Evolutionary conservation across 2,113 vertebrate species (phyloP), one percentile per base, ranked within the genome.

Genomic region (Malurus alboscapulatus): DNA sequence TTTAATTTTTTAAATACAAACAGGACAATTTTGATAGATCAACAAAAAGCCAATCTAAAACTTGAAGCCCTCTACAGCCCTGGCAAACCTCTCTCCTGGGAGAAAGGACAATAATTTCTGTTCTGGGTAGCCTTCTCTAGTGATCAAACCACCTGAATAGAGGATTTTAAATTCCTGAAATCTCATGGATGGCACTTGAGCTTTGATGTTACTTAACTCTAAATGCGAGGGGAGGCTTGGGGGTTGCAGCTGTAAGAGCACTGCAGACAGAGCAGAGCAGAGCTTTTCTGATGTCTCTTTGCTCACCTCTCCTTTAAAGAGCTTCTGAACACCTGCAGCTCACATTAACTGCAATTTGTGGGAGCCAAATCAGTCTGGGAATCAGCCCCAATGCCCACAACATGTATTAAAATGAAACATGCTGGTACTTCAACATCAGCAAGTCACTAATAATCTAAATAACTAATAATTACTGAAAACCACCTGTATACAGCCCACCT

Each of bases 271-370:
- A 61, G 25, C 30, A 80, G 54, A 61, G 25, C n/a, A 42, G 88
- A 38, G 26, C 7, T 69, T 73, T 89, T 83, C 57, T 82, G 45
- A 61, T 54, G 22, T 61, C 71, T 83, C 45, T 89, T 76, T 79
- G 26, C 75, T 85, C 75, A 91, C 62, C 62, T 94, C 58, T 66
- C 32, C 36, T 76, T 90, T 66, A 58, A 77, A 92, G 47, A 89
- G 42, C 44, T 83, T n/a, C 54, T 93, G 78, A 92, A 68, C 94
- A 96, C 84, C 94, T 94, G 92, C 89, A 84, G 88, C 54, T 94
- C 71, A 63, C 69, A 89, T 65, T 68, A 85, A 67, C 26, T 83
- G 74, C 47, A 69, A 89, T 82, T 36, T 73, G 74, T 48, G 34
- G 54, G 83, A 93, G 55, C 58, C 78, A 80, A 89, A 81, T 47